Evolutionary conservation across 2,113 vertebrate genomes (phyloP).

Genomic region (Cyphomyrus discorhynchus): DNA sequence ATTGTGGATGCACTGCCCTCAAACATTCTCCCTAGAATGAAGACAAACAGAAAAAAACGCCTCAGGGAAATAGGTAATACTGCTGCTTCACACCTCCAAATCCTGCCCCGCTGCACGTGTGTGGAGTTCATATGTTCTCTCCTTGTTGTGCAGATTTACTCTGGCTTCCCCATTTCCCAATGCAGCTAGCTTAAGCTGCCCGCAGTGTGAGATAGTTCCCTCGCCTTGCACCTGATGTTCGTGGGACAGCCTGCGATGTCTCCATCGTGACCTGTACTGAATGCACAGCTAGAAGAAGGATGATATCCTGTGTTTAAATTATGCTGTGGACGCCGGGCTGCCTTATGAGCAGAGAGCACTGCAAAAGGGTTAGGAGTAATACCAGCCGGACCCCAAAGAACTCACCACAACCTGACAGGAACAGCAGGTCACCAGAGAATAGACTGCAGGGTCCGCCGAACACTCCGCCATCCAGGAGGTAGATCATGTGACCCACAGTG

Average conservation of each 20-base stretch:
- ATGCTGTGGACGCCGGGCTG: not conserved
- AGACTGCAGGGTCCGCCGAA: conserved; percentile 73
- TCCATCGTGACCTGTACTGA: not conserved
- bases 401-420: conserved; percentile 92
- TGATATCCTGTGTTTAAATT: not conserved
- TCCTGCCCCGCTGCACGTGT: not conserved
- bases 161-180: not conserved
- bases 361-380: not conserved
- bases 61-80: not conserved
- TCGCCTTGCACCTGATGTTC: not conserved
- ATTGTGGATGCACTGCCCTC: conserved; percentile 85
- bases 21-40: conserved; percentile 78
- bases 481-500: conserved; percentile 91
- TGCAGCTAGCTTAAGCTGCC: not conserved
- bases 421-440: conserved; percentile 93
- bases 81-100: not conserved
- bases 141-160: not conserved
- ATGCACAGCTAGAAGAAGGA: not conserved
- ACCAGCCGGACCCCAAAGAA: not conserved
- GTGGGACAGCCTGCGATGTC: not conserved
- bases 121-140: not conserved
- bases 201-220: not conserved
- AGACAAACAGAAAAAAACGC: not conserved
- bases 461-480: conserved; percentile 72
- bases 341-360: not conserved